Percentiles rank a stretch among this genome's conserved stretches.
Conservation (phyloP, 2,888 invertebrate genomes). For the Choristoneura rosaceana region DNA sequence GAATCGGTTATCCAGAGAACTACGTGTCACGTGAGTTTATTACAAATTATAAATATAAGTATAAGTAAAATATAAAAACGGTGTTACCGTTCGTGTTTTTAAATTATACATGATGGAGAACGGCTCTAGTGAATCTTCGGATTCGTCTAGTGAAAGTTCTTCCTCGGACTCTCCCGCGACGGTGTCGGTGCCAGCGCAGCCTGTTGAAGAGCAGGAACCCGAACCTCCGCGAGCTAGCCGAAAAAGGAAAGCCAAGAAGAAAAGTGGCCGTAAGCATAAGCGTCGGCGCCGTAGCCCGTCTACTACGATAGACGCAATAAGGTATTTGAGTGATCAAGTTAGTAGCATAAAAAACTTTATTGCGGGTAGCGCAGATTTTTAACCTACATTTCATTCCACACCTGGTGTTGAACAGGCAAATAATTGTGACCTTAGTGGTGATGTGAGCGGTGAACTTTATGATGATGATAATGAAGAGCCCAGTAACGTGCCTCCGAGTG, state of each 20-base stretch:
- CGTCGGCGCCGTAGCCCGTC: neutral
- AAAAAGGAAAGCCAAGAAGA: neutral
- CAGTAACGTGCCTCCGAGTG: neutral
- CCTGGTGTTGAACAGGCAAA: neutral
- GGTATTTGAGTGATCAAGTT: neutral
- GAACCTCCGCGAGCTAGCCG: neutral
- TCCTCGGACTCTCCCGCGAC: neutral
- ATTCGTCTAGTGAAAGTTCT: neutral
- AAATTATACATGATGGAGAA: neutral
- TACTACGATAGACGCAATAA: neutral
- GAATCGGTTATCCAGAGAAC: neutral
- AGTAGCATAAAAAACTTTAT: neutral
- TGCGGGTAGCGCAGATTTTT: neutral
- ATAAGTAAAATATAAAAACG: neutral
- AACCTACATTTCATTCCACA: neutral
- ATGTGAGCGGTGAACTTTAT: neutral
- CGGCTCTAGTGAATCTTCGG: neutral
- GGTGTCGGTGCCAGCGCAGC: neutral
- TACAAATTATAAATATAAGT: neutral
- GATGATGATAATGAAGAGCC: neutral
- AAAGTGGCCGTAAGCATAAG: neutral
- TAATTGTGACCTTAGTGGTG: neutral
- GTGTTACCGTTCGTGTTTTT: constrained; percentile 5
- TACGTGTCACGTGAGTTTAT: too few species aligned
- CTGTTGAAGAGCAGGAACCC: neutral